phyloP scores from a whole-genome alignment of 2,888 invertebrate species.

The Amphipoea lucens region DNA sequence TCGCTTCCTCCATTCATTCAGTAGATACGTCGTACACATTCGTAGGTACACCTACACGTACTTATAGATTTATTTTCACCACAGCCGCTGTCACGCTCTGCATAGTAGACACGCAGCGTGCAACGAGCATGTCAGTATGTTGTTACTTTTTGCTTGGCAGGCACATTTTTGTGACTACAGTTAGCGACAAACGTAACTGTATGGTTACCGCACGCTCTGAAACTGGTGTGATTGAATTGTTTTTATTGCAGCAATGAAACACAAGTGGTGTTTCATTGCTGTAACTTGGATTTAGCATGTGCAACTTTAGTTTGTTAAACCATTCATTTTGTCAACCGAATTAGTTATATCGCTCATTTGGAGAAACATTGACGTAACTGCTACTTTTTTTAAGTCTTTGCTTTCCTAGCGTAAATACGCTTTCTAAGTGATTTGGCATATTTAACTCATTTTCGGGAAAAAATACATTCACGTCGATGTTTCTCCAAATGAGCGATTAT shows the following conservation, averaged over 20 bases:
- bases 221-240: not conserved
- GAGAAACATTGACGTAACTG: no score
- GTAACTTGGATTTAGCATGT: not conserved
- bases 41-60: not conserved
- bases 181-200: not conserved
- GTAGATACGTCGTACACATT: not conserved
- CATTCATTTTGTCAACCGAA: not conserved
- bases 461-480: no score
- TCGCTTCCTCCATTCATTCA: not conserved
- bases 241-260: not conserved
- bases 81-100: not conserved
- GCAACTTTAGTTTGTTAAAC: not conserved
- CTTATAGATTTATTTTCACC: not conserved
- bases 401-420: no score
- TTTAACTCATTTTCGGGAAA: no score
- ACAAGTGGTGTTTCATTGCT: no score
- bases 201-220: not conserved
- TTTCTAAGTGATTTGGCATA: no score
- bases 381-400: no score
- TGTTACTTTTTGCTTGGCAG: not conserved
- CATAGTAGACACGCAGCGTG: not conserved
- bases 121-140: conserved; percentile 1
- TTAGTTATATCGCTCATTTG: not conserved
- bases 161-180: conserved; percentile 9
- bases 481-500: no score